Conservation (phyloP, 2,113 vertebrate genomes). For the Neolamprologus toae region DNA sequence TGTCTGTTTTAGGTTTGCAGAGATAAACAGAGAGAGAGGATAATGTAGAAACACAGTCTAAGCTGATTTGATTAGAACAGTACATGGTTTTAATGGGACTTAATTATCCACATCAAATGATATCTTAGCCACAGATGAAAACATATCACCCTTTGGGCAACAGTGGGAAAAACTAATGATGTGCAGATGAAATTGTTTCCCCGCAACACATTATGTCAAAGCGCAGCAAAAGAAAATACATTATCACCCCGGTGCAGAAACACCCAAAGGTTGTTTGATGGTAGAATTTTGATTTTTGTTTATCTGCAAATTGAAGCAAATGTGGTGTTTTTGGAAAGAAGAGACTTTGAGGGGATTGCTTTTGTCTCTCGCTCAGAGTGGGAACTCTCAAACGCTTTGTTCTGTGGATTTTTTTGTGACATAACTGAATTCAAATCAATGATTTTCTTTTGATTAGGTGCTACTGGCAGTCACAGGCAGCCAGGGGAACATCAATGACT, state of each 20-base stretch:
- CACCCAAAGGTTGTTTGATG: slow-evolving; percentile 49
- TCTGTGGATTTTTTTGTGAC: not conserved
- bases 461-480: not conserved
- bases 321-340: slow-evolving; percentile 24
- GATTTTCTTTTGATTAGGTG: not conserved
- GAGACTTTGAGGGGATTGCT: slow-evolving; percentile 17
- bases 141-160: slow-evolving; percentile 52
- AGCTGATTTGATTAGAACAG: slow-evolving; percentile 55
- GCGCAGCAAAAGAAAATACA: slow-evolving; percentile 30
- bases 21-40: not conserved
- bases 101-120: slow-evolving; percentile 71
- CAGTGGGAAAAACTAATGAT: slow-evolving; percentile 55
- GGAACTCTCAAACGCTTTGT: not conserved
- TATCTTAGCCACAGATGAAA: slow-evolving; percentile 62
- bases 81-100: slow-evolving; percentile 63
- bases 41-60: slow-evolving; percentile 13
- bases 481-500: not conserved
- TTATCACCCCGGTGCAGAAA: slow-evolving; percentile 53
- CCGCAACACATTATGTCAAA: slow-evolving; percentile 51
- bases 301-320: slow-evolving; percentile 36
- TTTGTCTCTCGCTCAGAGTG: not conserved
- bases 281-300: slow-evolving; percentile 37
- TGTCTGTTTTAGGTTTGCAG: slow-evolving; percentile 69
- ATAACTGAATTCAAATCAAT: not conserved
- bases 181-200: slow-evolving; percentile 52